phyloP scores from a whole-genome alignment of 1,140 invertebrate genomes.

The Tetragnatha versicolor region DNA sequence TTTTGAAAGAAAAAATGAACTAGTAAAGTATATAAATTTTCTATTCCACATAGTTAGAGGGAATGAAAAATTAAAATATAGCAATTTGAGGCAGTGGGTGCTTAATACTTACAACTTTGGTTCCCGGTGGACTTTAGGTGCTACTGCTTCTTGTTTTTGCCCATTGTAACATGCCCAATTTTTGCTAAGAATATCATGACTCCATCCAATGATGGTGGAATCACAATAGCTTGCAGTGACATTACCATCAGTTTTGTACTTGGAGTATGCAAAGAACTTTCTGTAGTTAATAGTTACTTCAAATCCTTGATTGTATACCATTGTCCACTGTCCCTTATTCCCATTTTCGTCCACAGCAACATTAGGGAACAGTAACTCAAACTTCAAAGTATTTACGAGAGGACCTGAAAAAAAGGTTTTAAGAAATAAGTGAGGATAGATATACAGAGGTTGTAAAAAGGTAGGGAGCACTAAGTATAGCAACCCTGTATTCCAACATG shows the following conservation, averaged over 20 bases:
- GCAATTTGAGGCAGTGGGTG: no score
- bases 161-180: conserved; percentile 61
- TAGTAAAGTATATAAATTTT: no score
- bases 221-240: conserved; percentile 66
- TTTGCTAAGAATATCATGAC: conserved; percentile 64
- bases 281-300: conserved; percentile 61
- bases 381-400: conserved; percentile 12
- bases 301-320: conserved; percentile 69
- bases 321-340: conserved; percentile 68
- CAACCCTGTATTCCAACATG: no score
- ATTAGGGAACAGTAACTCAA: conserved; percentile 66
- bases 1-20: no score
- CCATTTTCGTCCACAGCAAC: conserved; percentile 61
- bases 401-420: conserved; percentile 32
- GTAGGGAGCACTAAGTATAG: no score
- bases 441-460: no score
- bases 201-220: conserved; percentile 65
- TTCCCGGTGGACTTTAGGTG: conserved; percentile 19
- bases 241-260: conserved; percentile 61
- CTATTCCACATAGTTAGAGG: no score
- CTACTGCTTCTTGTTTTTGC: conserved; percentile 56
- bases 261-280: conserved; percentile 68
- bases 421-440: no score
- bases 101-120: conserved; percentile 21
- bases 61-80: no score